A percentile compares a stretch with the other conserved stretches of the same genome.
These are phyloP conservation scores for Cylloceria caligata DNA, from an alignment of 2,888 invertebrate species.

Conservation along the genomic window DNA sequence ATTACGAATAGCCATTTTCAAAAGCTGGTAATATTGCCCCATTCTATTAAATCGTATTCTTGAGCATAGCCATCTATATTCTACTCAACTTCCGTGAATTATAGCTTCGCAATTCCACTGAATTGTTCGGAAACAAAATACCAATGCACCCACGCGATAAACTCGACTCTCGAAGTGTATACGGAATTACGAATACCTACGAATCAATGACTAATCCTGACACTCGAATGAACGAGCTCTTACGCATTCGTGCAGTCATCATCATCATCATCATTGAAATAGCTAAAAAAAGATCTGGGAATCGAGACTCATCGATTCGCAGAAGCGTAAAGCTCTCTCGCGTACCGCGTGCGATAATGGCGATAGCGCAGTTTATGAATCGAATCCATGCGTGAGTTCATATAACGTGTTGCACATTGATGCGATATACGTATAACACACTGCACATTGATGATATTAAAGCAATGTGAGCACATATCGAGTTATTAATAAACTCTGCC, in stretches of 20 bases:
- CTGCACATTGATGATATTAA: slow-evolving; percentile 48
- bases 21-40: too few relatives aligned
- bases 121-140: slow-evolving; percentile 15
- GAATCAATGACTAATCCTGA: slow-evolving; percentile 19
- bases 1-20: too few relatives aligned
- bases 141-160: slow-evolving; percentile 21
- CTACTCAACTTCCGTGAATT: not conserved
- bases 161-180: not conserved
- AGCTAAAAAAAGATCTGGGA: slow-evolving; percentile 14
- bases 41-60: not conserved
- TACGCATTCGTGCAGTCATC: slow-evolving; percentile 14
- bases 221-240: not conserved
- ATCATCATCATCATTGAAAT: not conserved
- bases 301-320: slow-evolving; percentile 57
- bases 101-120: not conserved
- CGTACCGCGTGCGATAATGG: slow-evolving; percentile 46
- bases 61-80: not conserved
- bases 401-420: slow-evolving; percentile 3
- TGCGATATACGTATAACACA: not conserved
- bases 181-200: slow-evolving; percentile 7
- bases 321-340: slow-evolving; percentile 37
- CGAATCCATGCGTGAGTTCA: slow-evolving; percentile 4
- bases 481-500: slow-evolving; percentile 62
- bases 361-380: slow-evolving; percentile 13
- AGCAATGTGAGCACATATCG: slow-evolving; percentile 19